Percentiles rank a stretch among this genome's conserved stretches.
Evolutionary conservation across 2,113 vertebrate species (phyloP).

Genomic region (Passer montanus): DNA sequence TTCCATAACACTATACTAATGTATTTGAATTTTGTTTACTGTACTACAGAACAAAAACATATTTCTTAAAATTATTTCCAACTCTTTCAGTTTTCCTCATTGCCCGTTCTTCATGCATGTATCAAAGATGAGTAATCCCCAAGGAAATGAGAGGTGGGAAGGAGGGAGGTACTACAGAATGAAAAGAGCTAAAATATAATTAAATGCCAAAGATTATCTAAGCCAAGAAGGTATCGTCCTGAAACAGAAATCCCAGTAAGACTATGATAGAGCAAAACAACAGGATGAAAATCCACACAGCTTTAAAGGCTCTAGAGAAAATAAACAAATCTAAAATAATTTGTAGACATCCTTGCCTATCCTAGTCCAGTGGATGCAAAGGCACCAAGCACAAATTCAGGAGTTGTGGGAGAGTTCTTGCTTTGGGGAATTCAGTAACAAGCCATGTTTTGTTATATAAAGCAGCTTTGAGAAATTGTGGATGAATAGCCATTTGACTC

Average conservation of each 20-base stretch:
- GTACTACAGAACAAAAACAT: not conserved
- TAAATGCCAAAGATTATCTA: constrained; percentile 22
- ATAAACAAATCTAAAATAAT: not conserved
- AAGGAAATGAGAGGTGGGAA: not conserved
- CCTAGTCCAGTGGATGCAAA: not conserved
- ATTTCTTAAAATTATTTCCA: not conserved
- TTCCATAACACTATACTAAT: not conserved
- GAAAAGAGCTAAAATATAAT: not conserved
- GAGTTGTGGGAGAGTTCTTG: not conserved
- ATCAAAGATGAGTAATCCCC: not conserved
- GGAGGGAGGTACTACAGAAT: not conserved
- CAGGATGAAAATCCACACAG: not conserved
- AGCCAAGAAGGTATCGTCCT: not conserved
- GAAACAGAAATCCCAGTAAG: constrained; percentile 18
- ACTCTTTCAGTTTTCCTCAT: not conserved
- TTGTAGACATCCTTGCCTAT: not conserved
- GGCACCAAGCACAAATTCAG: not conserved
- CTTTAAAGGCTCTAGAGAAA: not conserved
- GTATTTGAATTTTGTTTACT: not conserved
- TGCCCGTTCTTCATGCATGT: not conserved
- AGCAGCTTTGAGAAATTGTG: not conserved
- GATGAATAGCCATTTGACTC: not conserved
- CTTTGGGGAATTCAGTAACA: not conserved
- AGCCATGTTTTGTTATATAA: not conserved
- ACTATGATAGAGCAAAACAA: not conserved